These are phyloP conservation scores for Platyrinchus mystaceus DNA, from an alignment of 2,797 vertebrate species.

Conservation along the genomic window DNA sequence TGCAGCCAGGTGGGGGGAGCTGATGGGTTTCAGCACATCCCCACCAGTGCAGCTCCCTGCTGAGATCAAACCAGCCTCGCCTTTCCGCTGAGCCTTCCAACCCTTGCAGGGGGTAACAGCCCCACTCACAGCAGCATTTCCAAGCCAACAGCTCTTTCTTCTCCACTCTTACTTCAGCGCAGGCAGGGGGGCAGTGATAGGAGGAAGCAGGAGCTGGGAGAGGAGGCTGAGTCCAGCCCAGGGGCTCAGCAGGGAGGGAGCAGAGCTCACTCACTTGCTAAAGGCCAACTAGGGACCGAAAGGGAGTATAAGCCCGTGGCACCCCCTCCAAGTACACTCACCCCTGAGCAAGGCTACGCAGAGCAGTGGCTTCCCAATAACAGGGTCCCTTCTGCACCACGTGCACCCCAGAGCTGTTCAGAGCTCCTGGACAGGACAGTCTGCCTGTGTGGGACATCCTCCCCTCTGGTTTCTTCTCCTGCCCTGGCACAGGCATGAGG, in stretches of 20 bases:
- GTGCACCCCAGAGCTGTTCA: background rate
- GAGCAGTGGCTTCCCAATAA: background rate
- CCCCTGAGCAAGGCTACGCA: accelerated
- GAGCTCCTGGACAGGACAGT: background rate
- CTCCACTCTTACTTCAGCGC: background rate
- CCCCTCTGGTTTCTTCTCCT: background rate
- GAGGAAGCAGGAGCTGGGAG: background rate
- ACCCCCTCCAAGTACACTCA: background rate
- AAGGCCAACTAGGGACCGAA: accelerated
- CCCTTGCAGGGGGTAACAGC: background rate
- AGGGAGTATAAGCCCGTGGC: background rate
- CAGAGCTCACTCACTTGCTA: background rate
- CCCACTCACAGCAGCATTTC: background rate
- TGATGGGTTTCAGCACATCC: background rate
- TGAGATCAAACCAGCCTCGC: background rate
- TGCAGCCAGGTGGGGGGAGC: accelerated
- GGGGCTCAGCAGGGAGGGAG: background rate
- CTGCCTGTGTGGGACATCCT: background rate
- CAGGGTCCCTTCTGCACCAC: background rate
- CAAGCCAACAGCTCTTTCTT: background rate
- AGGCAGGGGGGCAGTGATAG: accelerated
- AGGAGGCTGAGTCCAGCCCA: background rate
- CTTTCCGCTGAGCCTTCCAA: background rate
- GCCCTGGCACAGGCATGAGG: background rate
- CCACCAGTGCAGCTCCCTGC: accelerated